Conservation (phyloP, 2,797 vertebrate genomes). For the Eulemur rubriventer region DNA sequence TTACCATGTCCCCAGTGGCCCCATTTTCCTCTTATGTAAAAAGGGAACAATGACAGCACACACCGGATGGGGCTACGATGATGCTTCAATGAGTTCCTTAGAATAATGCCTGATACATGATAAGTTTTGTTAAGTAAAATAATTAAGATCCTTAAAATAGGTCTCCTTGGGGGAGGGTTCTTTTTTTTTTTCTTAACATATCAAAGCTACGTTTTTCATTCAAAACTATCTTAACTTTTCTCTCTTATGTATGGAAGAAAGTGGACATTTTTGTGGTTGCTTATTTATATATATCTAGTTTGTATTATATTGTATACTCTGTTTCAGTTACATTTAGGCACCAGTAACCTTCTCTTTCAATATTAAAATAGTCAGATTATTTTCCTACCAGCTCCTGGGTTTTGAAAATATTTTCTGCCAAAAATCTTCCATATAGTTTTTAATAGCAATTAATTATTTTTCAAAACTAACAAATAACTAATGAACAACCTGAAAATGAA, state of each 20-base stretch:
- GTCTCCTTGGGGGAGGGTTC: neutral
- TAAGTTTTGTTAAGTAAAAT: neutral
- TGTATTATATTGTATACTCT: neutral
- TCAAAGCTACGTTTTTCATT: neutral
- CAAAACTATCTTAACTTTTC: constrained; percentile 3
- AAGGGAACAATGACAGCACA: neutral
- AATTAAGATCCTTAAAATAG: constrained; percentile 1
- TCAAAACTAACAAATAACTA: neutral
- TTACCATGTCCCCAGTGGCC: neutral
- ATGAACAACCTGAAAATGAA: neutral
- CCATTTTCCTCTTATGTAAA: neutral
- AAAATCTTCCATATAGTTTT: neutral
- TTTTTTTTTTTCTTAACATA: neutral
- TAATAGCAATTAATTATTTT: neutral
- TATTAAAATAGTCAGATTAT: neutral
- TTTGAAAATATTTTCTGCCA: constrained; percentile 1
- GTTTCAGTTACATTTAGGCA: neutral
- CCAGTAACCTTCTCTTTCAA: neutral
- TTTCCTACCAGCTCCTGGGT: neutral
- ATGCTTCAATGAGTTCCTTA: neutral
- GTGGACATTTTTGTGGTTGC: neutral
- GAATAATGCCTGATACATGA: neutral
- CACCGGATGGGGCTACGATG: neutral
- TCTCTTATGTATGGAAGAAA: neutral
- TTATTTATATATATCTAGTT: neutral